Base-by-base conservation (phyloP, 1,140 invertebrate genomes). In the Tetramorium alpestre region DNA sequence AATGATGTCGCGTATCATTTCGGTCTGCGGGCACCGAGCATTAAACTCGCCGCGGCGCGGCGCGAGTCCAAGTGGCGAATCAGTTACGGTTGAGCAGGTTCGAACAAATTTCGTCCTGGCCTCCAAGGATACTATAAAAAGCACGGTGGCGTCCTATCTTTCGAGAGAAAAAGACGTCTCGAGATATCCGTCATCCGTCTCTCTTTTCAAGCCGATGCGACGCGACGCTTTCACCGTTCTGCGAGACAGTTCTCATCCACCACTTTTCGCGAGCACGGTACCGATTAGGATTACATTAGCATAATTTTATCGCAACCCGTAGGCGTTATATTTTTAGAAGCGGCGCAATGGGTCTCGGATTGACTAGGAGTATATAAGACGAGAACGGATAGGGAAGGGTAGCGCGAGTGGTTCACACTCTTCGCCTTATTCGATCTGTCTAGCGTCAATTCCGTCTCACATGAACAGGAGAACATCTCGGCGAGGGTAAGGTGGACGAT, bases 71-170 rank as follows among this genome's bases (percentile, higher is more conserved):
- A 33, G 28, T n/a, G 47, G 47, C 49, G 38, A 87, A 90, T 92
- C 87, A 89, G 93, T 93, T 88, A 94, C 92, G 93, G 91, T 94
- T 90, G 89, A 92, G 89, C 90, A 93, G 91, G 90, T 94, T 94
- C 91, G 88, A 92, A 93, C 89, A 89, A 88, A 88, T 91, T 91
- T 91, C 89, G 89, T 93, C 91, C 91, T 93, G 89, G 89, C 84
- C 64, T 94, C 93, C 92, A 88, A 93, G 94, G 94, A 73, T 90
- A 93, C 82, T 85, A 94, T 93, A 90, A 94, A 86, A 85, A 78
- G 76, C 73, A 13, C 28, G 54, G 51, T 49, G 18, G 62, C 85
- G 41, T 58, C 49, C 33, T 28, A 16, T 44, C 41, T n/a, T 4
- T 33, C 28, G 18, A 22, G 69, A 28, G 16, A 44, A 7, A 58